Evolutionary conservation across 1,140 invertebrate species (phyloP), one percentile per base, ranked within the genome.

Genomic region (Heliconius himera): DNA sequence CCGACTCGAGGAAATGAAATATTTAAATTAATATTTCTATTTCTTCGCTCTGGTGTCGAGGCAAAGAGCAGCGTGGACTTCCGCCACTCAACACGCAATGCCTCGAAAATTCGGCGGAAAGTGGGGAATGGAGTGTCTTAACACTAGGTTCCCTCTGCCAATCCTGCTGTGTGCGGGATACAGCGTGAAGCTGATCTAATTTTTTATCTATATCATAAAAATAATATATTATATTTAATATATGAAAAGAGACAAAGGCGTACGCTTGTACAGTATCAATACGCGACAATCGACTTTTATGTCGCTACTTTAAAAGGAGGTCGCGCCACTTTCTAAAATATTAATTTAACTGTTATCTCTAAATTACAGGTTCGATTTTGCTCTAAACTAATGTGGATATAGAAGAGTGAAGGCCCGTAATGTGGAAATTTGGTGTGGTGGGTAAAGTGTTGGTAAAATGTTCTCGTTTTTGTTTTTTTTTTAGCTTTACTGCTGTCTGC

Each of bases 331-430:
- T 66, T 66, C 60, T 66, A 66, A 66, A 29, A 29, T 66, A 66
- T 29, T 66, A 66, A 66, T 66, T 66, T 66, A 29, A 66, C 60
- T 66, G 60, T 66, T 66, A 66, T 66, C 56, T 60, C 22, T 66
- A 60, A 60, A 60, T 60, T 60, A n/a, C 54, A 60, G 54, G n/a
- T 60, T 60, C 20, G 54, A 9, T 60, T 60, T 60, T 9, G 3
- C 22, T 29, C 60, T 29, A 29, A 29, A 29, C 60, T 51, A 16
- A 66, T 66, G 13, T 29, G 60, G 3, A 60, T n/a, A 13, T 22
- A 8, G n/a, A 60, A 20, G 41, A 54, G n/a, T 26, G 54, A 60
- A 60, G 6, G 8, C 54, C 26, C 60, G 4, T 13, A 1, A 29
- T 29, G 60, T 26, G 11, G 6, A 29, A 16, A 26, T 29, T 66